phyloP scores from a whole-genome alignment of 2,797 vertebrate genomes.

The Cynopterus sphinx region DNA sequence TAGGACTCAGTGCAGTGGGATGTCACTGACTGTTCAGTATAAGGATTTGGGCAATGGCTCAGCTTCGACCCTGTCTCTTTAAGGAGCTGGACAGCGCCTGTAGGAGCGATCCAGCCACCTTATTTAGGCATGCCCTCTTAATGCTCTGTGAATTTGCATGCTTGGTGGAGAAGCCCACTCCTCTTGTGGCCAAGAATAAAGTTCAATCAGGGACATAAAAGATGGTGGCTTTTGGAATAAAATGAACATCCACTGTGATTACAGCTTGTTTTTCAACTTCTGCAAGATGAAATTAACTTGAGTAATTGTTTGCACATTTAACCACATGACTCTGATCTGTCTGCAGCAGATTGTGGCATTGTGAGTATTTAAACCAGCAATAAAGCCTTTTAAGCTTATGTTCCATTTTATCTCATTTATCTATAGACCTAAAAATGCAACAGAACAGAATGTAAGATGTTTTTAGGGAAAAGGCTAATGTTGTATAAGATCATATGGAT shows the following conservation, averaged over 20 bases:
- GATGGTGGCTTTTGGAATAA: constrained; percentile 66
- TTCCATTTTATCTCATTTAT: constrained; percentile 62
- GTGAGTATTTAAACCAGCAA: constrained; percentile 60
- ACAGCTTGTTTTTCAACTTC: constrained; percentile 68
- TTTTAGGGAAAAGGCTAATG: not conserved
- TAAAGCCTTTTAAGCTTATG: constrained; percentile 53
- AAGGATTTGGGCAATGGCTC: not conserved
- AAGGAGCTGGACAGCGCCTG: not conserved
- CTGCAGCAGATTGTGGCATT: constrained; percentile 54
- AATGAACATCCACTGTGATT: constrained; percentile 54
- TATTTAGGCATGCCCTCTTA: not conserved
- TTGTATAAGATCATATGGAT: not conserved
- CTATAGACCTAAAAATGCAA: constrained; percentile 56
- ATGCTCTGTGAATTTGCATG: constrained; percentile 23
- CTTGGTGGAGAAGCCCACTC: constrained; percentile 6
- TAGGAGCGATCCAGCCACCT: not conserved
- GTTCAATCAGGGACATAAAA: constrained; percentile 66
- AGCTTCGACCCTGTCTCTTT: constrained; percentile 24
- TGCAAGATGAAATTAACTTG: constrained; percentile 74
- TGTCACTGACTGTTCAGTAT: not conserved
- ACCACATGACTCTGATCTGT: constrained; percentile 65
- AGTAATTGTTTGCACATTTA: constrained; percentile 74
- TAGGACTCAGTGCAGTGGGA: not conserved
- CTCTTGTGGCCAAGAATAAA: constrained; percentile 70
- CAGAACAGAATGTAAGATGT: constrained; percentile 31